These are phyloP conservation scores for Elymnias hypermnestra DNA, from an alignment of 1,140 invertebrate genomes.

Conservation along the genomic window DNA sequence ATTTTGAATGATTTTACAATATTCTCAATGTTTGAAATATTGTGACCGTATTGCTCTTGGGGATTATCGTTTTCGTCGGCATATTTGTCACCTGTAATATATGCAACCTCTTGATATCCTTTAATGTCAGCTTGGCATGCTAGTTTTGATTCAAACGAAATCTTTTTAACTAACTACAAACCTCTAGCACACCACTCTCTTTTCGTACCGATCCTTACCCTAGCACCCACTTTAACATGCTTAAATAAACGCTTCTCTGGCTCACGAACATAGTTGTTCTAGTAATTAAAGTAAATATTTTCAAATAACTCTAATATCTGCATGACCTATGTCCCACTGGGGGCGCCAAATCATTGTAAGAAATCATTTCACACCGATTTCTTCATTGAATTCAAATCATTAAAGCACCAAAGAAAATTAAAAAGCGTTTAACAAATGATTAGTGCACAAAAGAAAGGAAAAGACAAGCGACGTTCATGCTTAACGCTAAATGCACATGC, in stretches of 20 bases:
- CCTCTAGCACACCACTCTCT: slow-evolving; percentile 14
- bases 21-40: slow-evolving; percentile 53
- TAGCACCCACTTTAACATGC: slow-evolving; percentile 32
- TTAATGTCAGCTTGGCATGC: slow-evolving; percentile 14
- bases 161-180: slow-evolving; percentile 15
- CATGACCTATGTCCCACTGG: slow-evolving; percentile 57
- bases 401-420: slow-evolving; percentile 40
- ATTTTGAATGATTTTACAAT: slow-evolving; percentile 56
- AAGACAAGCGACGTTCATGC: slow-evolving; percentile 58
- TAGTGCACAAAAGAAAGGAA: slow-evolving; percentile 45
- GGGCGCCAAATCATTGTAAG: slow-evolving; percentile 62
- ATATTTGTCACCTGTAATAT: slow-evolving; percentile 67
- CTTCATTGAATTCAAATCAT: slow-evolving; percentile 47
- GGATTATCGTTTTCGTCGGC: slow-evolving; percentile 66
- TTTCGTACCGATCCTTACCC: slow-evolving; percentile 6
- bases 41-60: slow-evolving; percentile 45
- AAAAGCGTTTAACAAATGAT: slow-evolving; percentile 45
- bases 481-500: slow-evolving; percentile 31
- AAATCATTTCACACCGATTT: slow-evolving; percentile 65
- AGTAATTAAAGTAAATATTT: slow-evolving; percentile 2
- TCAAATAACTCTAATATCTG: not conserved
- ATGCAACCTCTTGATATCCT: slow-evolving; percentile 30
- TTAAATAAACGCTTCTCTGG: slow-evolving; percentile 13
- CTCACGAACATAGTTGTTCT: slow-evolving; percentile 2
- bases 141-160: slow-evolving; percentile 11